phyloP scores from a whole-genome alignment of 2,797 vertebrate genomes.

The Molossus alvarezi region DNA sequence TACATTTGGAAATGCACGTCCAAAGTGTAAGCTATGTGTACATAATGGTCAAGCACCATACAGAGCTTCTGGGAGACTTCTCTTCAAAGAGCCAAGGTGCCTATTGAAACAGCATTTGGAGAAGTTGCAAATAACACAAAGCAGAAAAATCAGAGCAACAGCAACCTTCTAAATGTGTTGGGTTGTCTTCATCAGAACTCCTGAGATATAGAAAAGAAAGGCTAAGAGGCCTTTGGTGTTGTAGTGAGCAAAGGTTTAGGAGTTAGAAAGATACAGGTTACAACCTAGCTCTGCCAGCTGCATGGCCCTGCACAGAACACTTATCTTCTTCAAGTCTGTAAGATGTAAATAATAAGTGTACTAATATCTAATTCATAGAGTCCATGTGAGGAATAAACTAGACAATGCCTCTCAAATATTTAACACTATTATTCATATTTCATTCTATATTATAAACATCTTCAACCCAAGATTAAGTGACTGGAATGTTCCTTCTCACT shows the following conservation, averaged over 20 bases:
- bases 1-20: constrained; percentile 38
- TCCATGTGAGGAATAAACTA: constrained; percentile 36
- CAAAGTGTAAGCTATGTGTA: constrained; percentile 19
- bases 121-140: constrained; percentile 61
- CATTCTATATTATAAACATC: constrained; percentile 59
- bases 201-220: constrained; percentile 60
- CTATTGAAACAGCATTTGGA: constrained; percentile 28
- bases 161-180: constrained; percentile 32
- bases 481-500: background rate
- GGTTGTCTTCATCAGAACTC: constrained; percentile 53
- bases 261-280: constrained; percentile 8
- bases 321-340: constrained; percentile 28
- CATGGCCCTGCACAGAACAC: background rate
- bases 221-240: background rate
- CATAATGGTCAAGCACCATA: background rate
- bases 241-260: constrained; percentile 1
- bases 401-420: constrained; percentile 28
- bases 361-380: constrained; percentile 39
- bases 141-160: background rate
- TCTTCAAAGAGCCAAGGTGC: constrained; percentile 48
- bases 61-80: constrained; percentile 24
- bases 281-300: background rate
- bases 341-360: constrained; percentile 28
- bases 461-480: constrained; percentile 46
- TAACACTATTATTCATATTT: constrained; percentile 43